These are phyloP conservation scores for Ips nitidus DNA, from an alignment of 1,140 invertebrate species.

Conservation along the genomic window DNA sequence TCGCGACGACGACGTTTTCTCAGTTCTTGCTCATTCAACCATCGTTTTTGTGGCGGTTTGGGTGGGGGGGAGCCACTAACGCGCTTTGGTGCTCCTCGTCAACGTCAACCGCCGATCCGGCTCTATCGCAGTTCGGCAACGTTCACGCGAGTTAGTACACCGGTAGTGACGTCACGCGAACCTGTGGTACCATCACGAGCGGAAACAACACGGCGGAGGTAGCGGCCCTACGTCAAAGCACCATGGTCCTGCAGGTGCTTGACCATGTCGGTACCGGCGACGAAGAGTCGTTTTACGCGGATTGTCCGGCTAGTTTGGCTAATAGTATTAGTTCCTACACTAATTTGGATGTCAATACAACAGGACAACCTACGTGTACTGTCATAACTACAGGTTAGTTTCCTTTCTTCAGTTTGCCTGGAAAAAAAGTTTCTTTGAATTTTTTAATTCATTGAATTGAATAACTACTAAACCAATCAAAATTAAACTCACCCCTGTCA, in stretches of 20 bases:
- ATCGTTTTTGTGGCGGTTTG: background rate
- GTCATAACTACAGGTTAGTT: constrained; percentile 49
- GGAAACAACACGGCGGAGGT: constrained; percentile 46
- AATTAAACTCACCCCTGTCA: no score
- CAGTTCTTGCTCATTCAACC: constrained; percentile 38
- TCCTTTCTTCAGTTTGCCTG: no score
- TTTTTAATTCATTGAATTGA: no score
- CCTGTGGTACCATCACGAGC: constrained; percentile 16
- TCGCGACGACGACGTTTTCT: constrained; percentile 7
- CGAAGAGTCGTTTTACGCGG: constrained; percentile 53
- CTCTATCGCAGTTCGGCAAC: constrained; percentile 10
- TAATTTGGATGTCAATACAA: constrained; percentile 50
- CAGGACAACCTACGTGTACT: constrained; percentile 51
- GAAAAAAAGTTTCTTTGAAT: background rate
- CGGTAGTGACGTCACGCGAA: constrained; percentile 45
- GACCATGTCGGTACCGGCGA: constrained; percentile 49
- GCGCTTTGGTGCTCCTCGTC: constrained; percentile 3
- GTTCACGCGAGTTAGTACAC: constrained; percentile 11
- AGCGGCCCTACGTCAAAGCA: constrained; percentile 43
- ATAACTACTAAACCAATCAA: no score
- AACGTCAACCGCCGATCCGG: constrained; percentile 1
- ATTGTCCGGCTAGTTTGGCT: constrained; percentile 44
- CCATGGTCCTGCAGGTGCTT: constrained; percentile 54
- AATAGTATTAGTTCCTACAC: constrained; percentile 44
- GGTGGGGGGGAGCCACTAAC: constrained; percentile 22